Evolutionary conservation across 2,888 invertebrate species (phyloP), one percentile per base, ranked within the genome.

Genomic region (Panzeria rudis): DNA sequence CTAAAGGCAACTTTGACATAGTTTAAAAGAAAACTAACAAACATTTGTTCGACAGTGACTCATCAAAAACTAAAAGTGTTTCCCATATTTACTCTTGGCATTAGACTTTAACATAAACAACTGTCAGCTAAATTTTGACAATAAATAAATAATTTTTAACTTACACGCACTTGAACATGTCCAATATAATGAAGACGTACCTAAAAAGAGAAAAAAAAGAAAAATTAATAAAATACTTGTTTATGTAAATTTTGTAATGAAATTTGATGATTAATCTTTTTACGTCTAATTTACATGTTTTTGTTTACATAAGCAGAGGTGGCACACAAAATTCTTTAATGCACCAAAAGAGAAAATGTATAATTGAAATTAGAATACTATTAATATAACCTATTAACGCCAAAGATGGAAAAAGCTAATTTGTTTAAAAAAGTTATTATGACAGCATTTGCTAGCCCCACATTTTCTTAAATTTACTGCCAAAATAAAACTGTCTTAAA

Each of bases 151-250:
- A 32, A 35, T 54, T 54, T 3, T 44, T 35, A 38, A 62, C 61
- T 61, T 50, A 52, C 73, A 73, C 35, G 73, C 73, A 38, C 47
- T 50, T 47, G 8, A 62, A 73, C 32, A 23, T 29, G 32, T 29
- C 59, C 25, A 13, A 25, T 8, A n/a, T 54, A 13, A 59, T 29
- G 15, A 5, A 56, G 41, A 81, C 76, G 25, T 83, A 83, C 83
- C 83, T 83, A 66, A 7, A 83, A 83, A 41, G 41, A 56, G 3
- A 35, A 7, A 35, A 54, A 69, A 44, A 56, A 56, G 20, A n/a
- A 29, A 68, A 75, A 35, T 72, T 75, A 52, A 20, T 15, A 9
- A 73, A 73, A 15, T 32, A 73, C 72, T 44, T 59, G 66, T 61
- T 13, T 20, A 38, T 11, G 23, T 62, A 7, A 62, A 25, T 38